Evolutionary conservation across 1,140 invertebrate genomes (phyloP).

Genomic region (Antheraea mylitta): DNA sequence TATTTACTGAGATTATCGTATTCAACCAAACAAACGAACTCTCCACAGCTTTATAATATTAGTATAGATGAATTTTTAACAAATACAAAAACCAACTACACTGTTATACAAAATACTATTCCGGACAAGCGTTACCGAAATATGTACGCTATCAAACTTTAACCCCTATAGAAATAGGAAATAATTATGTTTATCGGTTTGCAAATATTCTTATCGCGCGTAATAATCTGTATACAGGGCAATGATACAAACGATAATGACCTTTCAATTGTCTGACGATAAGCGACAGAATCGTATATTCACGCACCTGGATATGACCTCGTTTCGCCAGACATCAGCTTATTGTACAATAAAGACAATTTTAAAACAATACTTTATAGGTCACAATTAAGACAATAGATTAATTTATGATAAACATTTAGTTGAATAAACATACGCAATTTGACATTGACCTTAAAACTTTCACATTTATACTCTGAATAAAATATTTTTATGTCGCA

Average conservation of each 20-base stretch:
- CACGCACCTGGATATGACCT: slow-evolving; percentile 11
- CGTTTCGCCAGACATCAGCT: not conserved
- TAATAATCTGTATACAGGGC: not conserved
- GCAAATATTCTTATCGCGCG: not conserved
- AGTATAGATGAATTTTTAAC: no score
- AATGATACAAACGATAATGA: slow-evolving; percentile 4
- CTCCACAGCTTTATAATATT: no score
- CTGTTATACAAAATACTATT: no score
- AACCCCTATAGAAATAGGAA: not conserved
- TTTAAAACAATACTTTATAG: not conserved
- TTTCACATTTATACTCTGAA: not conserved
- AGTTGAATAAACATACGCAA: not conserved
- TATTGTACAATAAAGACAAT: not conserved
- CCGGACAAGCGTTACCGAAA: not conserved
- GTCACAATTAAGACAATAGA: not conserved
- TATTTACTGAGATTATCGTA: no score
- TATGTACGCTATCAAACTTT: not conserved
- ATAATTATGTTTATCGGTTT: not conserved
- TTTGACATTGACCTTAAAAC: not conserved
- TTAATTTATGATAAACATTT: not conserved
- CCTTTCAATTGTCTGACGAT: not conserved
- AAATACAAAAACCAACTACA: no score
- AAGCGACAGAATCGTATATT: slow-evolving; percentile 1
- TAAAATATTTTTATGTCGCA: no score
- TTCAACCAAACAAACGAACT: no score